phyloP scores from a whole-genome alignment of 2,113 vertebrate genomes.

The Corapipo altera region DNA sequence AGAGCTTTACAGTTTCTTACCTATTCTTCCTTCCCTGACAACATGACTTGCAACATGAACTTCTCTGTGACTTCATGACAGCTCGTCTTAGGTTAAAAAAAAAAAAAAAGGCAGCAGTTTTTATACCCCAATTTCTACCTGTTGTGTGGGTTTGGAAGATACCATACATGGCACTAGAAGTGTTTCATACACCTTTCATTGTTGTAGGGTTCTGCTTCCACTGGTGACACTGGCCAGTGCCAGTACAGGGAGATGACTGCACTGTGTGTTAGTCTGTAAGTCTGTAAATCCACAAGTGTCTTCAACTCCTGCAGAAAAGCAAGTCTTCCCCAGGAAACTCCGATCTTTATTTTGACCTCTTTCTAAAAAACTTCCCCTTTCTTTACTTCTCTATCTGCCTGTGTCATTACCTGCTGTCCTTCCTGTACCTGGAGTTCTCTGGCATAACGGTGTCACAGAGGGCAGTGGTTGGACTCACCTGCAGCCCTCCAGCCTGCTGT shows the following conservation, averaged over 20 bases:
- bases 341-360: not conserved
- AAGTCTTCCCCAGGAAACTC: not conserved
- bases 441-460: rapidly evolving
- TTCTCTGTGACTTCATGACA: not conserved
- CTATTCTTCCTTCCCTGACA: not conserved
- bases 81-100: not conserved
- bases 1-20: not conserved
- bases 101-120: not conserved
- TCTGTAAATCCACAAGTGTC: not conserved
- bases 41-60: not conserved
- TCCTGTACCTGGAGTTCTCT: not conserved
- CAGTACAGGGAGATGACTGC: not conserved
- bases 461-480: not conserved
- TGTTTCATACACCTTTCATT: not conserved
- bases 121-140: not conserved
- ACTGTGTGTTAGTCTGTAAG: not conserved
- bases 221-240: not conserved
- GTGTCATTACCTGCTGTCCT: not conserved
- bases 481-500: not conserved
- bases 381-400: not conserved
- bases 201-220: not conserved
- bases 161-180: not conserved
- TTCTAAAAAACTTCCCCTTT: not conserved
- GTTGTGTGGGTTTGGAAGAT: not conserved
- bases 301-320: not conserved